phyloP scores from a whole-genome alignment of 2,888 invertebrate species.

The Alloplasta piceator region DNA sequence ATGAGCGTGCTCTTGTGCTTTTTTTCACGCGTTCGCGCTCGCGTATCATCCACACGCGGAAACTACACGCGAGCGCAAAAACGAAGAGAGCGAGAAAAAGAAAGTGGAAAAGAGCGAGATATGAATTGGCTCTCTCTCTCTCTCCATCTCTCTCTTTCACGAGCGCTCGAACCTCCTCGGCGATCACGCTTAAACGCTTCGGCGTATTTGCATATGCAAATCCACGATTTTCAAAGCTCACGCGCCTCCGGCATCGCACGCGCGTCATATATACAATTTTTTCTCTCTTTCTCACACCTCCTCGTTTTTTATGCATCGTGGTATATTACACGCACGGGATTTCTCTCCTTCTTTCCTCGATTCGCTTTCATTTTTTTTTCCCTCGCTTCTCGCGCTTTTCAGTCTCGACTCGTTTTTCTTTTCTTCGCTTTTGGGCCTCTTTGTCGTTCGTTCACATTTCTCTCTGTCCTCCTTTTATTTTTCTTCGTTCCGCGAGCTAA shows the following conservation, averaged over 20 bases:
- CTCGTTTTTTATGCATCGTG: slow-evolving; percentile 21
- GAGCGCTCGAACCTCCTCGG: slow-evolving; percentile 53
- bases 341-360: slow-evolving; percentile 47
- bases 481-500: slow-evolving; percentile 67
- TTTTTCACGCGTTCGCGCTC: slow-evolving; percentile 38
- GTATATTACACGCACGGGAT: slow-evolving; percentile 14
- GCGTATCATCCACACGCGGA: slow-evolving; percentile 24
- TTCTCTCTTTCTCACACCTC: slow-evolving; percentile 40
- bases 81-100: slow-evolving; percentile 1
- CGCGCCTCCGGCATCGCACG: slow-evolving; percentile 60
- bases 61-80: slow-evolving; percentile 7
- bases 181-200: slow-evolving; percentile 66
- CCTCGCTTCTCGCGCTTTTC: slow-evolving; percentile 54
- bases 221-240: slow-evolving; percentile 64
- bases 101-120: slow-evolving; percentile 43
- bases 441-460: slow-evolving; percentile 43
- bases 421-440: slow-evolving; percentile 26
- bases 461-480: slow-evolving; percentile 47
- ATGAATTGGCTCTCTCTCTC: slow-evolving; percentile 46
- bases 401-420: slow-evolving; percentile 38
- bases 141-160: neutral
- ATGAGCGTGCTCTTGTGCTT: neutral
- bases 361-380: slow-evolving; percentile 60
- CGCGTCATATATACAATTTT: slow-evolving; percentile 45
- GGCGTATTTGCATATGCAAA: slow-evolving; percentile 72